Evolutionary conservation across 2,888 invertebrate species (phyloP).

Genomic region (Neoscelio sp.): DNA sequence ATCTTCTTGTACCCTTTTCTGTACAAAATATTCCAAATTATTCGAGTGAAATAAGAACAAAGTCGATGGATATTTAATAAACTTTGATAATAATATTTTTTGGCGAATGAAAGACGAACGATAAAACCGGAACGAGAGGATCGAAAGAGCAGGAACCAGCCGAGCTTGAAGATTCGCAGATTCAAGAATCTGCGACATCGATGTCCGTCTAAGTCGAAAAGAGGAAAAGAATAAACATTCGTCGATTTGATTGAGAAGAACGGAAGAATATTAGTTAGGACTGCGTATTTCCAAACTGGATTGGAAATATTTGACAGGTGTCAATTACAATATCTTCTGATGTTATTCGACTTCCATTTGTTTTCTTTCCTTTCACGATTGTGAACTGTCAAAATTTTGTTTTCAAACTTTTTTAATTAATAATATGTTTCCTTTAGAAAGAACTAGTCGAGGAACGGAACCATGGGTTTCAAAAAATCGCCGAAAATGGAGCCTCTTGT

Average conservation of each 20-base stretch:
- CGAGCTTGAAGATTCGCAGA: conserved; percentile 6
- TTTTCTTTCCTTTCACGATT: too few species aligned
- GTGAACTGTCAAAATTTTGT: conserved; percentile 17
- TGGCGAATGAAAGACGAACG: neutral
- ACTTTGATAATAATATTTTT: neutral
- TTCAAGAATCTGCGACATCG: conserved; percentile 1
- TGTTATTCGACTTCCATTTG: too few species aligned
- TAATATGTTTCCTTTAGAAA: too few species aligned
- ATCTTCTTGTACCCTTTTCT: neutral
- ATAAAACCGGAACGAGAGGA: neutral
- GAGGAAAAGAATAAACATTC: conserved; percentile 4
- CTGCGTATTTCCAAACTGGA: too few species aligned
- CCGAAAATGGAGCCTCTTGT: conserved; percentile 79
- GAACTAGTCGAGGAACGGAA: neutral
- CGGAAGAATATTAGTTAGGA: too few species aligned
- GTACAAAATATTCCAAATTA: conserved; percentile 26
- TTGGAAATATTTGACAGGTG: too few species aligned
- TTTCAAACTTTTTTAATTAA: too few species aligned
- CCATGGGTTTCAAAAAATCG: conserved; percentile 68
- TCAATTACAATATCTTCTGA: too few species aligned
- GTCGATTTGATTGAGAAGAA: conserved; percentile 9
- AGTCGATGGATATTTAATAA: too few species aligned
- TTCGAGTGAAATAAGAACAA: conserved; percentile 18
- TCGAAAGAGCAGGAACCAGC: neutral
- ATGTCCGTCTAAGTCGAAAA: neutral